Conservation (phyloP, 2,888 invertebrate species). For the Polydrusus tereticollis region DNA sequence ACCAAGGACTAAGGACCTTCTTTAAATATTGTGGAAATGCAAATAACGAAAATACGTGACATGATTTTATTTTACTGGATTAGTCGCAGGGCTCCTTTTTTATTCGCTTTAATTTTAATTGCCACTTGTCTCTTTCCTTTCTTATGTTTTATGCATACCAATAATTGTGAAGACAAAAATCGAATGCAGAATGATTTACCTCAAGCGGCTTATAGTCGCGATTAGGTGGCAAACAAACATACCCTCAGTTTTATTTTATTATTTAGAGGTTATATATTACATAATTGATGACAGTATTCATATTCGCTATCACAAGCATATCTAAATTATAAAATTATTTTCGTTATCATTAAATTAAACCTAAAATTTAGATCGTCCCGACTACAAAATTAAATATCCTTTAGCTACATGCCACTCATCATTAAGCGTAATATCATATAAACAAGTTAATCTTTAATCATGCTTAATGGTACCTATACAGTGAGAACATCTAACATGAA, state of each 20-base stretch:
- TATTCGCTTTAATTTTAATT: neutral
- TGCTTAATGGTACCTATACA: no score
- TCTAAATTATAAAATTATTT: neutral
- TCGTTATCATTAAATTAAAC: conserved; percentile 7
- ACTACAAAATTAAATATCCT: conserved; percentile 12
- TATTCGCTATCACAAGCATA: neutral
- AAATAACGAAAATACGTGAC: conserved; percentile 2
- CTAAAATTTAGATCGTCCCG: neutral
- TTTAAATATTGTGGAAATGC: neutral
- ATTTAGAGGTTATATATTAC: no score
- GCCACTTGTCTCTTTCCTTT: neutral
- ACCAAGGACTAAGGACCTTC: neutral
- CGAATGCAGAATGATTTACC: no score
- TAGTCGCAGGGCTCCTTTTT: neutral
- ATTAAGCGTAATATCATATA: neutral
- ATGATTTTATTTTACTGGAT: neutral
- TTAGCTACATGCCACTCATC: conserved; percentile 1
- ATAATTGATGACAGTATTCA: no score
- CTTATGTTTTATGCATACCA: conserved; percentile 1
- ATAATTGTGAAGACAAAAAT: neutral
- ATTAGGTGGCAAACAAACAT: no score
- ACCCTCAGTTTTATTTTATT: no score
- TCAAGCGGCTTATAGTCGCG: no score
- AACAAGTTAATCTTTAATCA: neutral
- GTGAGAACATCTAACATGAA: no score